phyloP scores from a whole-genome alignment of 2,113 vertebrate genomes.

The Semnornis frantzii region DNA sequence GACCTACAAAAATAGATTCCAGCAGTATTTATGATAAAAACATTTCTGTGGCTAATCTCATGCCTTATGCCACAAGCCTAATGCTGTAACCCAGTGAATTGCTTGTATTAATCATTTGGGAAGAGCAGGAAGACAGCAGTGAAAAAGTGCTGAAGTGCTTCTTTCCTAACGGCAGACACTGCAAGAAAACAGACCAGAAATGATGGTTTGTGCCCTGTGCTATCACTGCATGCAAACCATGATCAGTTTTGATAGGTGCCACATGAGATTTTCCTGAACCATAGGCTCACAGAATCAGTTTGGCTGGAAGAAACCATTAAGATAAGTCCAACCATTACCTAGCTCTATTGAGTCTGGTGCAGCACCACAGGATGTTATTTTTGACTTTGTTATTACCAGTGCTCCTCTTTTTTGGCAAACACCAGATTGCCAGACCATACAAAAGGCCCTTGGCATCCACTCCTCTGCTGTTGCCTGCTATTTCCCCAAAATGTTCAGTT shows the following conservation, averaged over 20 bases:
- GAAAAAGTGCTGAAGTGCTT: neutral
- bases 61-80: neutral
- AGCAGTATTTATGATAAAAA: neutral
- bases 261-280: neutral
- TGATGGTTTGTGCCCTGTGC: rapidly evolving
- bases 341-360: no score
- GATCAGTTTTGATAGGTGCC: neutral
- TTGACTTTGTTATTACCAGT: neutral
- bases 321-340: no score
- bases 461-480: rapidly evolving
- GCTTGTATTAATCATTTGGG: neutral
- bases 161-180: neutral
- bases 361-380: neutral
- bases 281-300: no score
- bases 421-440: neutral
- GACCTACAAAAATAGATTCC: neutral
- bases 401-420: neutral
- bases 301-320: no score
- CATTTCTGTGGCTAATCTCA: neutral
- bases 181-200: neutral
- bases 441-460: no score
- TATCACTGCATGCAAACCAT: neutral
- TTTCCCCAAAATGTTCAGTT: neutral
- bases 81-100: neutral
- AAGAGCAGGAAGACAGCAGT: neutral